Conservation (phyloP, 2,113 vertebrate genomes). For the Ploceus nigricollis region DNA sequence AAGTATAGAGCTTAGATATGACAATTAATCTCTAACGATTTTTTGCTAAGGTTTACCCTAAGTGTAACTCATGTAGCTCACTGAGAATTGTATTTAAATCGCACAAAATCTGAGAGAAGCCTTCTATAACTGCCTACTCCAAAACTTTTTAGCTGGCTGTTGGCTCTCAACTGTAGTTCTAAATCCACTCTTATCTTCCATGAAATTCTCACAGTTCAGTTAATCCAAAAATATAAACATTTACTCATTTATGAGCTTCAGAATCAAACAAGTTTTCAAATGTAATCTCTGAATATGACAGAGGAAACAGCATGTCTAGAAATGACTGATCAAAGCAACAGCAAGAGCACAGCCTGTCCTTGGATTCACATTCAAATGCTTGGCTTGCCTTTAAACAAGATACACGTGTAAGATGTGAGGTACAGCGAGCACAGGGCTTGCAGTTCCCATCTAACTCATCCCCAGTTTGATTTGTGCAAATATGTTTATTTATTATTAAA, state of each 20-base stretch:
- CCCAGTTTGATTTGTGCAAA: slow-evolving; percentile 7
- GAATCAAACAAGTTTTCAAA: neutral
- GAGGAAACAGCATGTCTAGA: neutral
- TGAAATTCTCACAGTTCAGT: neutral
- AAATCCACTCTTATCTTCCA: neutral
- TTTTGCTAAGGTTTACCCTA: neutral
- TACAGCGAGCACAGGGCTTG: neutral
- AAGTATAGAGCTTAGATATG: neutral
- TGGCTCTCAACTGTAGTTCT: neutral
- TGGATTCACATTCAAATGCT: neutral
- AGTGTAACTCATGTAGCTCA: neutral
- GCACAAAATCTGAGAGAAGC: neutral
- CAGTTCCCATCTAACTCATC: neutral
- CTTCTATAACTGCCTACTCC: neutral
- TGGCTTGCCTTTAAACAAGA: neutral
- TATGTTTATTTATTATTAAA: neutral
- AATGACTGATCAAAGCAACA: neutral
- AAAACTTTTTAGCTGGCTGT: neutral
- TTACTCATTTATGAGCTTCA: slow-evolving; percentile 27
- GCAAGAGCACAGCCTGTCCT: neutral
- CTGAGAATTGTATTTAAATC: neutral
- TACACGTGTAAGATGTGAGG: neutral
- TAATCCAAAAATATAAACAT: slow-evolving; percentile 45
- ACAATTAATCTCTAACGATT: neutral
- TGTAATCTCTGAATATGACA: neutral